Base-by-base conservation (phyloP, 2,888 invertebrate species). In the Pachymerium ferrugineum region DNA sequence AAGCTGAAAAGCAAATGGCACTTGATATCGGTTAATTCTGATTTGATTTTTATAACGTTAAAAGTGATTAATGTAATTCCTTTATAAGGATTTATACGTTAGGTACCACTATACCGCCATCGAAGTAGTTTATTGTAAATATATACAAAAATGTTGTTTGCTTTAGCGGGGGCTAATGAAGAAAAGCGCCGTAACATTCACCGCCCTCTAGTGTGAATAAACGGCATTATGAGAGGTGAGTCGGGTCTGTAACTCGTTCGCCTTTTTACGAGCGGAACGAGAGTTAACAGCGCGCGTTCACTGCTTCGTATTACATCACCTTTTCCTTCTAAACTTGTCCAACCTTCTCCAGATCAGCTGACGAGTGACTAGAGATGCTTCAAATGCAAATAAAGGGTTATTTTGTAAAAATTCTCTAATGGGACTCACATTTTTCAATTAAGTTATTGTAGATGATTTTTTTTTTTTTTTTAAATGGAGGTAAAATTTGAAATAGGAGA, bases 231-330 rank as follows among this genome's bases (percentile, higher is more conserved):
- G 62, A 62, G 62, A 25, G 62, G 62, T 8, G 28, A 62, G 62
- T 10, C 3, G 28, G 62, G 25, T 25, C 38, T 62, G 25, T 62
- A 54, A 54, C 47, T 54, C 28, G 62, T 62, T 62, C 62, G 62
- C 62, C 14, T 62, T 62, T 62, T 62, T 62, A 62, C 62, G 62
- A 62, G 62, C 62, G 62, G 62, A 62, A 62, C 62, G 62, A 25
- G 62, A 62, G 62, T 62, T 62, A 62, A 62, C 62, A 62, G 62
- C 62, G 14, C 62, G 25, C 62, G 62, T 62, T 62, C 62, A 62
- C 62, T 62, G 62, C 25, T 62, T 62, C 62, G 62, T 62, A 22
- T 62, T 62, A 38, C 1, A 28, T 25, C 25, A 62, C 28, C 10
- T 62, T 28, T n/a, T 22, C 47, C 22, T 54, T 54, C 47, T 22